Percentiles rank a stretch among this genome's conserved stretches.
phyloP scores from a whole-genome alignment of 2,113 vertebrate species.

The Rhineura floridana region DNA sequence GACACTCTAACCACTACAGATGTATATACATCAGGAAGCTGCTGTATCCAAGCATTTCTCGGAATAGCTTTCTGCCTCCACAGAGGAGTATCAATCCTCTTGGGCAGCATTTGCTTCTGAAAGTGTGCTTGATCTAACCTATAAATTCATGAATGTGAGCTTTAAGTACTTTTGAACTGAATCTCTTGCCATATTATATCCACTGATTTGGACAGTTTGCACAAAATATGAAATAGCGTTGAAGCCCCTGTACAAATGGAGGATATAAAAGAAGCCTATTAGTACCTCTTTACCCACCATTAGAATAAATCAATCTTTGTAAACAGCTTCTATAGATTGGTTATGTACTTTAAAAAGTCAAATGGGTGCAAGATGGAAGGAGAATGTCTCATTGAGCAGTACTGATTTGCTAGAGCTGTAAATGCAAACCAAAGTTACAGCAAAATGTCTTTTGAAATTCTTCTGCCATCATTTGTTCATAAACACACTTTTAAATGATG shows the following conservation, averaged over 20 bases:
- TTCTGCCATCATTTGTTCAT: constrained; percentile 10
- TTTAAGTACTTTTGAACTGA: constrained; percentile 18
- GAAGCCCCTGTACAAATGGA: constrained; percentile 40
- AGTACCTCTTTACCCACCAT: constrained; percentile 31
- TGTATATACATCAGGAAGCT: neutral
- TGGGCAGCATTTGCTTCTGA: constrained; percentile 14
- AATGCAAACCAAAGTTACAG: constrained; percentile 4
- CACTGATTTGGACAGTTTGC: constrained; percentile 23
- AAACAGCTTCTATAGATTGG: constrained; percentile 39
- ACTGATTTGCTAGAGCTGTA: constrained; percentile 12
- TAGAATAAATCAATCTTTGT: constrained; percentile 35
- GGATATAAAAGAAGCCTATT: constrained; percentile 8
- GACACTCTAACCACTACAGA: neutral
- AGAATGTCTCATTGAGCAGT: neutral
- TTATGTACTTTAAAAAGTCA: constrained; percentile 35
- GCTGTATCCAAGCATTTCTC: neutral
- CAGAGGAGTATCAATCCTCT: neutral
- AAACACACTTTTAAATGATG: constrained; percentile 24
- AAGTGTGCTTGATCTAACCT: constrained; percentile 7
- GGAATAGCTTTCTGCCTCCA: neutral
- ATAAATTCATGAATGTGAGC: constrained; percentile 26
- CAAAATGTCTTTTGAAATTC: neutral
- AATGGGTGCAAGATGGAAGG: constrained; percentile 30
- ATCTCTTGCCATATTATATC: constrained; percentile 25
- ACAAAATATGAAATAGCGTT: constrained; percentile 12